Conservation (phyloP, 2,888 invertebrate species). For the Silvanus unidentatus region DNA sequence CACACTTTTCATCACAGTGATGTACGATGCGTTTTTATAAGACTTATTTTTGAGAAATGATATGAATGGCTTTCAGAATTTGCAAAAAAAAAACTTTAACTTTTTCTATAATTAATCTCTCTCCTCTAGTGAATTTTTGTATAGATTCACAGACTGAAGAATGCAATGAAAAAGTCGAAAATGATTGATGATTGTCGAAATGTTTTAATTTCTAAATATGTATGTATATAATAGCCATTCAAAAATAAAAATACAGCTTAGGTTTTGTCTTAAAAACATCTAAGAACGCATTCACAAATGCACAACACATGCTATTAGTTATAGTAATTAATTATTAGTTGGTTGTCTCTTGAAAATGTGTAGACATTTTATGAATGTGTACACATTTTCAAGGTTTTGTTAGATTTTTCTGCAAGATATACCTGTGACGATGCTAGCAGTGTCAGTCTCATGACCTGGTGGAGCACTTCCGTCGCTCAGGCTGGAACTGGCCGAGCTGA, state of each 20-base stretch:
- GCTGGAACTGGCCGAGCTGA: conserved; percentile 86
- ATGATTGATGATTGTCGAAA: too few species aligned
- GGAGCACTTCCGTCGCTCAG: conserved; percentile 55
- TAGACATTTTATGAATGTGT: neutral
- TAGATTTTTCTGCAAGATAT: conserved; percentile 7
- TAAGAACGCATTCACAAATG: conserved; percentile 4
- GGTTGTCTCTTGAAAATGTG: neutral
- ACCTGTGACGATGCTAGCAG: conserved; percentile 85
- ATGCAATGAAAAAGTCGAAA: too few species aligned
- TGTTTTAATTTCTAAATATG: too few species aligned
- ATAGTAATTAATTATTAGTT: conserved; percentile 3
- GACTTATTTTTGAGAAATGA: too few species aligned
- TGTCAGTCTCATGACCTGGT: conserved; percentile 66
- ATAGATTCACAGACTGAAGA: too few species aligned
- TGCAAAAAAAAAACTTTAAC: too few species aligned
- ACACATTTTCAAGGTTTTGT: neutral
- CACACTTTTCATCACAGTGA: too few species aligned
- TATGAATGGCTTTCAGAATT: too few species aligned
- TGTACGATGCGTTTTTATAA: too few species aligned
- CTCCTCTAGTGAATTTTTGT: too few species aligned
- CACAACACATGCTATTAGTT: conserved; percentile 1
- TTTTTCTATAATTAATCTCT: too few species aligned
- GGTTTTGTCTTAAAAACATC: conserved; percentile 3
- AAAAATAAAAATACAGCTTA: neutral
- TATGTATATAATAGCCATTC: conserved; percentile 2